Evolutionary conservation across 1,140 invertebrate genomes (phyloP), one percentile per base, ranked within the genome.

Genomic region (Sycophila sp.): DNA sequence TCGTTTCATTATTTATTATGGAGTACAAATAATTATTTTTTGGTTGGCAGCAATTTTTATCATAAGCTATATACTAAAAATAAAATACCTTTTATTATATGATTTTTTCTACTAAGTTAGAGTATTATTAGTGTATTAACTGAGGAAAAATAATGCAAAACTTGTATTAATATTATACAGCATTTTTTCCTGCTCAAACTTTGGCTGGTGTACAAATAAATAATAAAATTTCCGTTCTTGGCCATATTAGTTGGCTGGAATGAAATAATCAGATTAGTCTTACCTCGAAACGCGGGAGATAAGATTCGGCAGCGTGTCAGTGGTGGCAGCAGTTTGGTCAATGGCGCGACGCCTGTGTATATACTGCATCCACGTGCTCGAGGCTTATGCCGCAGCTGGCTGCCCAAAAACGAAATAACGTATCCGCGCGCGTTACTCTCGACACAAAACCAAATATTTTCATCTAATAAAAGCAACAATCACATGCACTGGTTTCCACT

Each of bases 201-300:
- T n/a, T n/a, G n/a, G n/a, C n/a, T n/a, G n/a, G n/a, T n/a, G n/a
- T n/a, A n/a, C n/a, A n/a, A n/a, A n/a, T n/a, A n/a, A n/a, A n/a
- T n/a, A n/a, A n/a, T n/a, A n/a, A n/a, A n/a, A n/a, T n/a, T n/a
- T n/a, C n/a, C n/a, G n/a, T n/a, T n/a, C n/a, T n/a, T n/a, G n/a
- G n/a, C n/a, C n/a, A n/a, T n/a, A n/a, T n/a, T n/a, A 17, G 36
- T 32, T 10, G 49, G 36, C 36, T 42, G 32, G 49, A 56, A 66
- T 40, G 30, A 32, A 67, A 56, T 56, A 67, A 67, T 56, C 51
- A 56, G 64, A 67, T 67, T 56, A 67, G 56, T 56, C 64, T 47
- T 68, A 68, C 65, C 65, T 68, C 65, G 65, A 45, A 49, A 13
- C 30, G 15, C 62, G 32, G 30, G 30, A 53, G 42, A 60, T 51